Conservation (phyloP, 2,797 vertebrate species). For the Poeciliopsis infans region DNA sequence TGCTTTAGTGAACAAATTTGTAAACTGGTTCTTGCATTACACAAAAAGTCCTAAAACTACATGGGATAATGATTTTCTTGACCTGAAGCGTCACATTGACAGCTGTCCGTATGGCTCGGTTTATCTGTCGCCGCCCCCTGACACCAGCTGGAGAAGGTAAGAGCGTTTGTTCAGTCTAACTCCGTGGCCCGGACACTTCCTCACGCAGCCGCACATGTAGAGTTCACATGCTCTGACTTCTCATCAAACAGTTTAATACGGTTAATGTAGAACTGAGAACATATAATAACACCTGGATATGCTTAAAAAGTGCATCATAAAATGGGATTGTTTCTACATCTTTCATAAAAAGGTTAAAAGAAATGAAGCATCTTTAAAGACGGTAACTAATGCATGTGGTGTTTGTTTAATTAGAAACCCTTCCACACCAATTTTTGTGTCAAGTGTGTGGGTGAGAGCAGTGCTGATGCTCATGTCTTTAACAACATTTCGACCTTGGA, state of each 20-base stretch:
- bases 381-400: neutral
- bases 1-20: neutral
- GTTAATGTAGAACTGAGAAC: neutral
- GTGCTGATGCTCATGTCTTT: neutral
- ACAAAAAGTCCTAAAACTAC: neutral
- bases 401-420: neutral
- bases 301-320: neutral
- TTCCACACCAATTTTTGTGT: neutral
- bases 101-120: conserved; percentile 97
- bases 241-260: neutral
- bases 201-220: neutral
- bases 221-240: neutral
- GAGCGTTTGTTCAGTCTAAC: conserved; percentile 31
- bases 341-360: neutral
- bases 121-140: conserved; percentile 96
- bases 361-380: neutral
- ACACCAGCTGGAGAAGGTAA: conserved; percentile 99
- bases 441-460: neutral
- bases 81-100: conserved; percentile 89
- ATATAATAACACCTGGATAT: neutral
- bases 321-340: neutral
- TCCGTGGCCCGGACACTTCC: neutral
- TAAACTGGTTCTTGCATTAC: neutral
- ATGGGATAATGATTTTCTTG: conserved; percentile 76
- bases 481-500: neutral